Evolutionary conservation across 2,888 invertebrate species (phyloP).

Genomic region (Bugula neritina): DNA sequence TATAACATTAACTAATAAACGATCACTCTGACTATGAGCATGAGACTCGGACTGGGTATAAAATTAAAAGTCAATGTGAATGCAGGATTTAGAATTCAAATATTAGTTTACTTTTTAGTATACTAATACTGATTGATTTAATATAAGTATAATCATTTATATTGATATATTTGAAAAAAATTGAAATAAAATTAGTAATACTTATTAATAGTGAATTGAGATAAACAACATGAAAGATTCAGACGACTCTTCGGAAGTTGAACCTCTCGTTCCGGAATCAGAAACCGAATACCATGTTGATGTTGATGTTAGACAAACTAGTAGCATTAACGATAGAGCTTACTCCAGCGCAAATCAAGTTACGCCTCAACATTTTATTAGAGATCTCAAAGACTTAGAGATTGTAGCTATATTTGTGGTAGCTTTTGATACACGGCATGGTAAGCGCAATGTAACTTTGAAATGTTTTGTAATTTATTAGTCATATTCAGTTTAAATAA

Average conservation of each 20-base stretch:
- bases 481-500: no score
- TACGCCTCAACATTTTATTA: neutral
- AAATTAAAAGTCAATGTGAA: no score
- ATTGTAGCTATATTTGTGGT: conserved; percentile 54
- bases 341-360: neutral
- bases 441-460: no score
- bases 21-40: no score
- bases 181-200: no score
- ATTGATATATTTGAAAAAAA: neutral
- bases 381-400: conserved; percentile 1
- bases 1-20: no score
- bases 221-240: neutral
- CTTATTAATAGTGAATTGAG: no score
- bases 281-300: no score
- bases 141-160: neutral
- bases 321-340: neutral
- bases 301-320: neutral
- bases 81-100: no score
- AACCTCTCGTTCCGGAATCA: neutral
- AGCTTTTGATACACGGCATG: conserved; percentile 49
- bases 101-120: neutral
- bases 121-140: neutral
- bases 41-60: no score
- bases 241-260: conserved; percentile 20
- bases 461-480: no score